Base-by-base conservation (phyloP, 2,797 vertebrate species). In the Eurystomus glaucurus region DNA sequence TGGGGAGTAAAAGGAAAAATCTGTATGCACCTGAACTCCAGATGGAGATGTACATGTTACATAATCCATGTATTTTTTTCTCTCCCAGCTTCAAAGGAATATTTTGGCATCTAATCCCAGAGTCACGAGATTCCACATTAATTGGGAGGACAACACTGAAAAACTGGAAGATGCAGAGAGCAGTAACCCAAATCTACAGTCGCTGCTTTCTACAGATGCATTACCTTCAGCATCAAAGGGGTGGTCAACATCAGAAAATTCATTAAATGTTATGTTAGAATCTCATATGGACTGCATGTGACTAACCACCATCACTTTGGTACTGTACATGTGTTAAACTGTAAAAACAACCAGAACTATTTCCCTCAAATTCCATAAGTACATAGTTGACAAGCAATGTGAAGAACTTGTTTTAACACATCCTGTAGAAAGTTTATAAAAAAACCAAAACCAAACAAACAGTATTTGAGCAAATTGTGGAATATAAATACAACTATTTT, bases 271-370 rank as follows among this genome's bases (percentile, higher is more conserved):
- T 76, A 98, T 99, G 98, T 97, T 98, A 98, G 98, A 98, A 98
- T 98, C 98, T 97, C 98, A 98, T 95, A 98, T 98, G 98, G 98
- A 99, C 98, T 99, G 98, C 98, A 98, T 98, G 98, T 99, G 98
- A 99, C 97, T 85, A 92, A 91, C 88, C 94, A 88, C 94, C 97
- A 93, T 91, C 72, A 20, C 88, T 98, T 97, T 97, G 97, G 97
- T 97, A 94, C 94, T 96, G 83, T 94, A 94, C 89, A 96, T 92
- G 97, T 96, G 96, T 97, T 98, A 97, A 98, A 97, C 97, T 98
- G 97, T 98, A 97, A 97, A 97, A 97, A 97, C 82, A 96, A 92
- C 96, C 97, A 97, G 98, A 98, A 98, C 98, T 97, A 96, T 96
- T 97, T 97, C 97, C 97, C 91, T 97, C 94, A 91, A 96, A 96